Base-by-base conservation (phyloP, 2,797 vertebrate species). In the Muraenolepis orangiensis region DNA sequence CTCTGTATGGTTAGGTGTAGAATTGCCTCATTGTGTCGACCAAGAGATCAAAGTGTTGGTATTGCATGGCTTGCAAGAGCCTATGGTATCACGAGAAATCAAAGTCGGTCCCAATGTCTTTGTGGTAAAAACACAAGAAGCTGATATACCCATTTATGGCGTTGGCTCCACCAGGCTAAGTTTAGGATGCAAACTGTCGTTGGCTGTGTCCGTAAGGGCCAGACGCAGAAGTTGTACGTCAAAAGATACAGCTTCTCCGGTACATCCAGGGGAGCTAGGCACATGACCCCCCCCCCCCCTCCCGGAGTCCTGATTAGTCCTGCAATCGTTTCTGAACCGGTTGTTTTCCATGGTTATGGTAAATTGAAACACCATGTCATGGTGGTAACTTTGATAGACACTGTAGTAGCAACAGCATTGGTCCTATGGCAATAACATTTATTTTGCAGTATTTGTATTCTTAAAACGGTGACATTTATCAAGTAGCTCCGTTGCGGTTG, bases 1-100 rank as follows among this genome's bases (percentile, higher is more conserved):
- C 76, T 81, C n/a, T n/a, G n/a, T 72, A 74, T 67, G 26, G 28
- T 75, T 64, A 72, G 70, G 66, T 73, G 70, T 78, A 74, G 32
- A 28, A 42, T 70, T 70, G 66, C 69, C 68, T 64, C 57, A 26
- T 0, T 70, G 77, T 14, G 64, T 40, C 36, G 51, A 64, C 71
- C 34, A 28, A 66, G 67, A 66, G 0, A 18, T 57, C 28, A 64
- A 13, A 20, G 32, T n/a, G 69, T n/a, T 70, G 2, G 32, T 31
- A n/a, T 67, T 64, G 64, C 57, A n/a, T 61, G 61, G 61, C 61
- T 23, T 66, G n/a, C n/a, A 26, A 64, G 6, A 64, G 40, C 18
- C 16, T 51, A 51, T 51, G 42, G 42, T 51, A 16, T 42, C 40
- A 42, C 1, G 40, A 42, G 40, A 42, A 42, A 42, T 2, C 40